These are phyloP conservation scores for Yponomeuta malinellus DNA, from an alignment of 2,888 invertebrate species.

Conservation along the genomic window DNA sequence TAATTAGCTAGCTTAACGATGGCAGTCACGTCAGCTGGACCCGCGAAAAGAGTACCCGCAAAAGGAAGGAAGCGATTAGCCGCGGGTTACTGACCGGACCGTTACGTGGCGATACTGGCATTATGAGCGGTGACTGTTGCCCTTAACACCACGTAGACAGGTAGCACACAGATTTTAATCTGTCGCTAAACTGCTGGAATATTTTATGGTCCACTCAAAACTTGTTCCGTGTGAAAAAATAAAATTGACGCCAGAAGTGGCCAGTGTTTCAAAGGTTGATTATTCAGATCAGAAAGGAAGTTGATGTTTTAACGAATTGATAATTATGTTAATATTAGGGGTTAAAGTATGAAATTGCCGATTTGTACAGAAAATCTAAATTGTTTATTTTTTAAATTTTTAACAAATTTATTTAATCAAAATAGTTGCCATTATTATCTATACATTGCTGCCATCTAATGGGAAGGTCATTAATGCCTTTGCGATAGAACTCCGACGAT, in stretches of 20 bases:
- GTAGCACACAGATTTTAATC: constrained; percentile 46
- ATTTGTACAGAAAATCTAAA: too few relatives aligned
- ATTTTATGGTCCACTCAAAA: constrained; percentile 36
- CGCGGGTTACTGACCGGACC: constrained; percentile 69
- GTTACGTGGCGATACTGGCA: constrained; percentile 40
- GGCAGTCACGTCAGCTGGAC: constrained; percentile 49
- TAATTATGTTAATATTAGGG: background rate
- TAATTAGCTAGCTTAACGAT: constrained; percentile 35
- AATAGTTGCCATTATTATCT: too few relatives aligned
- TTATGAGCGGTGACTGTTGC: constrained; percentile 11
- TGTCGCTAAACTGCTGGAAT: constrained; percentile 44
- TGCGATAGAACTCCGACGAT: too few relatives aligned
- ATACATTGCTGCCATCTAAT: too few relatives aligned
- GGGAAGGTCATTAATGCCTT: too few relatives aligned
- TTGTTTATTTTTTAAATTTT: too few relatives aligned
- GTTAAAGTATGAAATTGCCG: too few relatives aligned
- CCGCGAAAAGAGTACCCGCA: constrained; percentile 44
- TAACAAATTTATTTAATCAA: too few relatives aligned
- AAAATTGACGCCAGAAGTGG: background rate
- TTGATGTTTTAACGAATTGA: background rate
- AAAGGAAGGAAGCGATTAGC: constrained; percentile 69
- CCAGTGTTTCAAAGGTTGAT: background rate
- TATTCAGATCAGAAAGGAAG: background rate
- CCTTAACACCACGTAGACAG: constrained; percentile 32
- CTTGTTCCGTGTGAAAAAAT: constrained; percentile 34